phyloP scores from a whole-genome alignment of 37 sponge, comb jelly and placozoan genomes.

The Aphrocallistes beatrix region DNA sequence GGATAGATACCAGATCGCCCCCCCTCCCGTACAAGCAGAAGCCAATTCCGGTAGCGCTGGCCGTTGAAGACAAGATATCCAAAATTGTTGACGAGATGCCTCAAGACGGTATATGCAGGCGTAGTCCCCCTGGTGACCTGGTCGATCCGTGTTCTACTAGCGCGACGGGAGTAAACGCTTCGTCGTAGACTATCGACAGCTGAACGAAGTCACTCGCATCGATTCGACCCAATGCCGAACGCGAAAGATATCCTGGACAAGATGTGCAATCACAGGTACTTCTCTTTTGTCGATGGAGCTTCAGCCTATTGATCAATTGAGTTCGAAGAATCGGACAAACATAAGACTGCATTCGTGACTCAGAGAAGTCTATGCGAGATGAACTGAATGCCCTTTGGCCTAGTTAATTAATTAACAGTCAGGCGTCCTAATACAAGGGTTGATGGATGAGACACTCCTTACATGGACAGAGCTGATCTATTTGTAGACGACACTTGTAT shows the following conservation, averaged over 20 bases:
- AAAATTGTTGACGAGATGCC: not conserved
- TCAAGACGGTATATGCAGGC: not conserved
- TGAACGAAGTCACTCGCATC: not conserved
- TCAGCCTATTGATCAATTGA: not conserved
- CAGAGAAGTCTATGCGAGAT: not conserved
- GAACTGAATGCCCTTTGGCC: no score
- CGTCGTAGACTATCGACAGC: not conserved
- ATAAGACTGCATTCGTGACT: not conserved
- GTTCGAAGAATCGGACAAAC: not conserved
- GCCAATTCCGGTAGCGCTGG: not conserved
- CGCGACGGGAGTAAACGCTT: no score
- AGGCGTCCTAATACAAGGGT: no score
- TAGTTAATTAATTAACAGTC: no score
- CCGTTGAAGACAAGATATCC: not conserved
- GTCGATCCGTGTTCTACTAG: not conserved
- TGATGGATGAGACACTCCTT: no score
- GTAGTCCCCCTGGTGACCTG: no score
- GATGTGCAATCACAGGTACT: not conserved
- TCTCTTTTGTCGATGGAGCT: not conserved
- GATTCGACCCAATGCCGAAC: not conserved
- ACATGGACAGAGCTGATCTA: no score
- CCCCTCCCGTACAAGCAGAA: not conserved
- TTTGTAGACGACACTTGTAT: no score
- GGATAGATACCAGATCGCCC: not conserved
- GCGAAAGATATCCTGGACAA: not conserved